These are phyloP conservation scores for Lepus oiostolus DNA, from an alignment of 2,797 vertebrate genomes.

Conservation along the genomic window DNA sequence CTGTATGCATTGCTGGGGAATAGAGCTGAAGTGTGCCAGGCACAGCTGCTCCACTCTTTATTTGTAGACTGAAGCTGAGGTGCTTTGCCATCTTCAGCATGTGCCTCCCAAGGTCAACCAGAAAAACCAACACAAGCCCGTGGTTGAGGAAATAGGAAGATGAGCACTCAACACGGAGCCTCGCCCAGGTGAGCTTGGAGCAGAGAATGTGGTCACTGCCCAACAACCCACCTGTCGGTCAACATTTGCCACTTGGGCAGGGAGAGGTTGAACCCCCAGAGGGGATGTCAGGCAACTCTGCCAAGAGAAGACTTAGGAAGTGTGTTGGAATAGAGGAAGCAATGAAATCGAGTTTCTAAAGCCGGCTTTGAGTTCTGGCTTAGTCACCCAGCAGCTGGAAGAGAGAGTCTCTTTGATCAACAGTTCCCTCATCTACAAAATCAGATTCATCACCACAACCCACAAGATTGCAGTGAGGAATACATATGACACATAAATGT, in stretches of 20 bases:
- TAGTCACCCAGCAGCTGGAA: not conserved
- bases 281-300: not conserved
- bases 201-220: not conserved
- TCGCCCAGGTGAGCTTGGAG: not conserved
- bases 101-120: not conserved
- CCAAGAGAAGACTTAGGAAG: conserved; percentile 23
- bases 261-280: not conserved
- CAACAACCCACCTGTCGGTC: not conserved
- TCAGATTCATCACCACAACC: conserved; percentile 35
- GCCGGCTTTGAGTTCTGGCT: conserved; percentile 49
- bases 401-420: conserved; percentile 62
- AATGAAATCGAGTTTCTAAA: conserved; percentile 23
- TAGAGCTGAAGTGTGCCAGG: not conserved
- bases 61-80: not conserved
- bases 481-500: conserved; percentile 28
- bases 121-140: not conserved
- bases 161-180: not conserved
- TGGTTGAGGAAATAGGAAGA: not conserved
- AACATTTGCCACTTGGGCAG: not conserved
- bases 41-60: not conserved
- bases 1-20: not conserved
- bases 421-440: conserved; percentile 56
- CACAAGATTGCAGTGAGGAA: conserved; percentile 11
- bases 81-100: not conserved
- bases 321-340: conserved; percentile 31